Evolutionary conservation across 2,888 invertebrate species (phyloP).

Genomic region (Tortricodes alternella): DNA sequence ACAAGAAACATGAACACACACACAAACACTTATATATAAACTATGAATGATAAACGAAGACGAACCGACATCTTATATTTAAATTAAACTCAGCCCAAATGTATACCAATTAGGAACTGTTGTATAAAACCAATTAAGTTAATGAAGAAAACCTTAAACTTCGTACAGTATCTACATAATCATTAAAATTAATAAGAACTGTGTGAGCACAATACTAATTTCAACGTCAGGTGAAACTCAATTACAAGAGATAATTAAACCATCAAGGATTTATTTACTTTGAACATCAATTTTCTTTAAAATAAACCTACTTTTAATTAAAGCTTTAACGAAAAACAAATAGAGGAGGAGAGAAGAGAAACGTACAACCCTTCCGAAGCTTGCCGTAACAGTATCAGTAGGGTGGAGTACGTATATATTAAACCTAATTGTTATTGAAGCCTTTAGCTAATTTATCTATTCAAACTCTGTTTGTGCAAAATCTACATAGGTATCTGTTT

Average conservation of each 20-base stretch:
- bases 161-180: slow-evolving; percentile 44
- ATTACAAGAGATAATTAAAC: slow-evolving; percentile 80
- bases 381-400: slow-evolving; percentile 51
- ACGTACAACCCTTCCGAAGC: slow-evolving; percentile 67
- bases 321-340: slow-evolving; percentile 80
- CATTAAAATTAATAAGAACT: slow-evolving; percentile 52
- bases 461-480: not conserved
- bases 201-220: slow-evolving; percentile 58
- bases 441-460: slow-evolving; percentile 33
- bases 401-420: slow-evolving; percentile 38
- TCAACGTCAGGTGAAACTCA: slow-evolving; percentile 75
- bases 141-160: slow-evolving; percentile 38
- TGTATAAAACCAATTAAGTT: slow-evolving; percentile 27
- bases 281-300: slow-evolving; percentile 80
- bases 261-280: slow-evolving; percentile 79
- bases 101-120: not conserved
- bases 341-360: slow-evolving; percentile 59
- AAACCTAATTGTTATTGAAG: slow-evolving; percentile 39
- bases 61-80: too few species aligned
- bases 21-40: too few species aligned
- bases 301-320: slow-evolving; percentile 81
- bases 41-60: too few species aligned
- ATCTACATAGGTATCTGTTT: not conserved
- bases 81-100: too few species aligned
- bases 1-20: too few species aligned